Base-by-base conservation (phyloP, 2,797 vertebrate species). In the Rachycentron canadum region DNA sequence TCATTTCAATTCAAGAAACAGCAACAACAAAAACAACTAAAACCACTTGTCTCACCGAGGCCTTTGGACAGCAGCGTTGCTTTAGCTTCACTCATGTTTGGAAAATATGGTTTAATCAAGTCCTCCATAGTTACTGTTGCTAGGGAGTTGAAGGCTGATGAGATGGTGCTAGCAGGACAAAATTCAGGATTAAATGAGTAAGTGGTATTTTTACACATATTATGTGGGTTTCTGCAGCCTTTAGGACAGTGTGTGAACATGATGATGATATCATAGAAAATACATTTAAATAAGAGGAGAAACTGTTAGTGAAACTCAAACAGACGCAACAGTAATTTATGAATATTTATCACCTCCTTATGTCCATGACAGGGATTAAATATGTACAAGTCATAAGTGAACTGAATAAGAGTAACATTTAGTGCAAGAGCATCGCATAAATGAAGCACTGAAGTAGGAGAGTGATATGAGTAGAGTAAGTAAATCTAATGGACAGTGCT, bases 101-200 rank as follows among this genome's bases (percentile, higher is more conserved):
- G 95, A 86, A 95, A 97, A 86, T 96, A 77, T 21, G 97, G 97
- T 62, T 96, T 97, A 61, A 98, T 96, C 73, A 98, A 89, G 89
- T 98, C 97, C 88, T 97, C 96, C 96, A 98, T 95, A 0, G 97
- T 98, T 41, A 98, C 97, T 0, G 97, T 97, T 28, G 97, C 97
- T 77, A 98, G 75, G 16, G 97, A 98, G 84, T 97, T 98, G 78
- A 98, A 98, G 30, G 97, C 97, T 32, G 97, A 98, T 2, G 97
- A 98, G 87, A 98, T 97, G 69, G 97, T 98, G 89, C 97, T 98
- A 79, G 10, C 61, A 9, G 41, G 63, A 81, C 10, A 60, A 11
- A 26, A 25, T 53, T n/a, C 28, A 5, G 13, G 19, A 71, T 2
- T 69, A 26, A 70, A 63, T 72, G 28, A 81, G 43, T 16, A 23